A percentile compares a stretch with the other conserved stretches of the same genome.
phyloP scores from a whole-genome alignment of 2,888 invertebrate genomes.

The Peribatodes rhomboidaria region DNA sequence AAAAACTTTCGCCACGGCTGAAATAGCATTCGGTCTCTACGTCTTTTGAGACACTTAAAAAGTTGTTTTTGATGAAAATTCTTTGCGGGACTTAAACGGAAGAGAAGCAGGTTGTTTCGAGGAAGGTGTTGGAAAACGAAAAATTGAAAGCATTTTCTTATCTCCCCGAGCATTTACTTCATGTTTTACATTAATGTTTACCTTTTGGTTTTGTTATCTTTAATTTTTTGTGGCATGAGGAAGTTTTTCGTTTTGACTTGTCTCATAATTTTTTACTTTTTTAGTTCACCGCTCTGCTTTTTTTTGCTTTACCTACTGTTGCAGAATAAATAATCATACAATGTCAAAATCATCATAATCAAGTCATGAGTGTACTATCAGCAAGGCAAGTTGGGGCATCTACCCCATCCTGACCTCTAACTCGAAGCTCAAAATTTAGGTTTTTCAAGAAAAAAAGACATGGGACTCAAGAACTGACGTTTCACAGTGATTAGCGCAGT shows the following conservation, averaged over 20 bases:
- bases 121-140: constrained; percentile 38
- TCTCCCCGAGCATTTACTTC: constrained; percentile 22
- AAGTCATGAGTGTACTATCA: too few relatives aligned
- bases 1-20: constrained; percentile 46
- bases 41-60: constrained; percentile 43
- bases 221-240: neutral
- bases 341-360: too few relatives aligned
- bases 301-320: too few relatives aligned
- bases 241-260: neutral
- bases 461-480: too few relatives aligned
- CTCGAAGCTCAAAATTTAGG: too few relatives aligned
- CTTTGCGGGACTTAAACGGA: constrained; percentile 45
- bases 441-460: too few relatives aligned
- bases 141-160: constrained; percentile 33
- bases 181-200: constrained; percentile 24
- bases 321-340: too few relatives aligned
- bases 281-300: neutral
- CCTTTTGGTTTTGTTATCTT: constrained; percentile 11
- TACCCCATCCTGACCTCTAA: too few relatives aligned
- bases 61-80: constrained; percentile 49
- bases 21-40: constrained; percentile 48
- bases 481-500: too few relatives aligned
- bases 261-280: neutral
- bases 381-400: too few relatives aligned
- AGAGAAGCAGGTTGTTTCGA: constrained; percentile 41